Percentiles rank a stretch among this genome's conserved stretches.
phyloP scores from a whole-genome alignment of 1,140 invertebrate species.

The Aphaenogaster floridana region DNA sequence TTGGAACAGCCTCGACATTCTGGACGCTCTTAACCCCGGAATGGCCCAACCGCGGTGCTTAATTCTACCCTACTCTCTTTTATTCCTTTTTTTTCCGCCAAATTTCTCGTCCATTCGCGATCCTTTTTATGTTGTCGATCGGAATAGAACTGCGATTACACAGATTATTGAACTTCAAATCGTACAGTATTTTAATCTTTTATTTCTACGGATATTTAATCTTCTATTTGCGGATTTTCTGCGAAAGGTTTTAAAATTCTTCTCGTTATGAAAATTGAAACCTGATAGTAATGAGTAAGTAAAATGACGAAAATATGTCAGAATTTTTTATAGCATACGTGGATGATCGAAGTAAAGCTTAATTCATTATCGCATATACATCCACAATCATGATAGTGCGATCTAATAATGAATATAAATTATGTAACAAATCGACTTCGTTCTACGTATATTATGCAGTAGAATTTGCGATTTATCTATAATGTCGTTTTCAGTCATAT shows the following conservation, averaged over 20 bases:
- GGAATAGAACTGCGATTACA: neutral
- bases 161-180: slow-evolving; percentile 11
- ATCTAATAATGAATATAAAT: neutral
- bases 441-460: neutral
- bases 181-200: neutral
- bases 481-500: neutral
- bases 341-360: neutral
- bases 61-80: slow-evolving; percentile 5
- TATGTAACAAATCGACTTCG: neutral
- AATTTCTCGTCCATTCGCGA: slow-evolving; percentile 18
- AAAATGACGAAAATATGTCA: neutral
- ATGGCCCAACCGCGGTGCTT: slow-evolving; percentile 35
- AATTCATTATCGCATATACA: neutral
- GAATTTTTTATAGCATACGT: neutral
- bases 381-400: neutral
- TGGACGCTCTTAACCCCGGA: slow-evolving; percentile 27
- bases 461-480: neutral
- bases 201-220: neutral
- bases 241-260: neutral
- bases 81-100: slow-evolving; percentile 18
- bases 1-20: slow-evolving; percentile 64
- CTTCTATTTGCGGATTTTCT: neutral
- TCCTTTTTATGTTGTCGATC: neutral
- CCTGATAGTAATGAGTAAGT: too few relatives aligned
- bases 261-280: neutral